Evolutionary conservation across 1,140 invertebrate genomes (phyloP).

Genomic region (Dendrolimus punctatus): DNA sequence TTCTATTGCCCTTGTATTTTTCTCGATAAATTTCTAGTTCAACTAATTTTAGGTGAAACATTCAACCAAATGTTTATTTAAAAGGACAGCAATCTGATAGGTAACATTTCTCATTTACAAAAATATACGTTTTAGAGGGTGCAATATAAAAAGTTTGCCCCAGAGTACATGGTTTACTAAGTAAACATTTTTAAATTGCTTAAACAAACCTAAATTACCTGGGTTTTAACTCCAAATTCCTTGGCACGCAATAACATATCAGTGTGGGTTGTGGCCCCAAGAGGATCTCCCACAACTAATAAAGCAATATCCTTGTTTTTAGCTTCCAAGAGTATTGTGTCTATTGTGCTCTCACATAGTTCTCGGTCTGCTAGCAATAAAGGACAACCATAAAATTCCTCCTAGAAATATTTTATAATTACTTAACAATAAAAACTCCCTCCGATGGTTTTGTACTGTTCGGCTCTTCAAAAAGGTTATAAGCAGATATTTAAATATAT

Average conservation of each 20-base stretch:
- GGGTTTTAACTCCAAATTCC: slow-evolving; percentile 78
- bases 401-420: slow-evolving; percentile 70
- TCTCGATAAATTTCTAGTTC: no score
- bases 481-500: no score
- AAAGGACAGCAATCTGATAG: no score
- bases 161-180: not conserved
- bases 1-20: no score
- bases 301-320: slow-evolving; percentile 87
- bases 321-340: slow-evolving; percentile 87
- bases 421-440: no score
- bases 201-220: slow-evolving; percentile 27
- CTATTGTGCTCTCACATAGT: slow-evolving; percentile 91
- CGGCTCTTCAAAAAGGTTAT: no score
- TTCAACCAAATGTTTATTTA: no score
- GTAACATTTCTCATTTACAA: no score
- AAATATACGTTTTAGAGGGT: no score
- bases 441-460: no score
- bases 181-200: not conserved
- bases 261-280: slow-evolving; percentile 97
- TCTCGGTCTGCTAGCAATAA: slow-evolving; percentile 94
- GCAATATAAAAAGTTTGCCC: no score
- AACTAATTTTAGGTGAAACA: no score
- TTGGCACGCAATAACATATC: slow-evolving; percentile 94
- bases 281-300: slow-evolving; percentile 94
- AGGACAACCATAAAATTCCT: slow-evolving; percentile 86